Conservation (phyloP, 2,888 invertebrate species). For the Torymus auratus region DNA sequence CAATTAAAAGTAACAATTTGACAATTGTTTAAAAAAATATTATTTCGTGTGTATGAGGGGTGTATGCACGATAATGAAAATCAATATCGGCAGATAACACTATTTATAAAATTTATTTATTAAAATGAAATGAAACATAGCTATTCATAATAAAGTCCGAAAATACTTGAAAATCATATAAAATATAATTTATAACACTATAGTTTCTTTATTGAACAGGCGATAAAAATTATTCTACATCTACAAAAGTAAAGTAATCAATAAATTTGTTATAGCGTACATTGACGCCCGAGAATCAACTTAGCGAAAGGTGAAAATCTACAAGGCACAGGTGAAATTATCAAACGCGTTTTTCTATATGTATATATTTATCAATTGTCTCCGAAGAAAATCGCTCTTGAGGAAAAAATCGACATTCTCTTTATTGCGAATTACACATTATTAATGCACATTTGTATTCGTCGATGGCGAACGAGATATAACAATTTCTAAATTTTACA, state of each 20-base stretch:
- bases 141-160: no score
- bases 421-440: conserved; percentile 19
- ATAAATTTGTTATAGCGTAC: not conserved
- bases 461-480: not conserved
- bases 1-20: no score
- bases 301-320: conserved; percentile 44
- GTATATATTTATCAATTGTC: conserved; percentile 9
- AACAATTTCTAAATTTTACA: conserved; percentile 16
- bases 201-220: conserved; percentile 22
- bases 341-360: conserved; percentile 35
- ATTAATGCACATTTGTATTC: not conserved
- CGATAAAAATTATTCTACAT: conserved; percentile 36
- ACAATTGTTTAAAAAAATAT: no score
- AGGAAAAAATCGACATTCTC: conserved; percentile 26
- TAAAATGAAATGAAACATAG: no score
- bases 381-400: conserved; percentile 34
- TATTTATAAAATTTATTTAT: no score
- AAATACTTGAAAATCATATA: no score
- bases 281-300: not conserved
- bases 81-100: no score
- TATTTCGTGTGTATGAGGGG: no score
- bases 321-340: conserved; percentile 57
- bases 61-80: no score
- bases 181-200: conserved; percentile 12
- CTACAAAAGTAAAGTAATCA: conserved; percentile 23